Percentiles rank a stretch among this genome's conserved stretches.
phyloP scores from a whole-genome alignment of 1,140 invertebrate genomes.

The Pseudobourletiella spinata region DNA sequence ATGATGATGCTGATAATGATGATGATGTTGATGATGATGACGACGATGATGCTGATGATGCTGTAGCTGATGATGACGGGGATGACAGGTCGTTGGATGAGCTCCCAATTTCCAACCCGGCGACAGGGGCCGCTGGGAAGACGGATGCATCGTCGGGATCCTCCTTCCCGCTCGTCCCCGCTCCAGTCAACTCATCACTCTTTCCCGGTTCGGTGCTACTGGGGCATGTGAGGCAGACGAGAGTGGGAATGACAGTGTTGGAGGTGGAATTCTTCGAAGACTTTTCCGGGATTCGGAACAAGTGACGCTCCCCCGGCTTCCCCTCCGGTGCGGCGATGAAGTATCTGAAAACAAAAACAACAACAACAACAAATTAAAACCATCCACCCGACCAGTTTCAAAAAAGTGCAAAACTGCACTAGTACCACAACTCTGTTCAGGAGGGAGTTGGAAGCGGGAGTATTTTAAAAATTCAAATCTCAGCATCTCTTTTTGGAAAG shows the following conservation, averaged over 20 bases:
- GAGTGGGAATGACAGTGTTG: slow-evolving; percentile 14
- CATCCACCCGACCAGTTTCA: not conserved
- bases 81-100: no score
- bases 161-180: not conserved
- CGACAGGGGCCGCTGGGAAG: not conserved
- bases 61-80: not conserved
- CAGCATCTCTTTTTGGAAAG: no score
- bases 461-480: no score
- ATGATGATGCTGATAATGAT: not conserved
- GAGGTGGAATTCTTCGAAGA: slow-evolving; percentile 20
- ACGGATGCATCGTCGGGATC: slow-evolving; percentile 7
- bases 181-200: slow-evolving; percentile 5
- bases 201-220: slow-evolving; percentile 8
- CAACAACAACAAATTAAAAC: not conserved
- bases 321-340: slow-evolving; percentile 60
- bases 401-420: no score
- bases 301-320: slow-evolving; percentile 58
- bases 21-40: not conserved
- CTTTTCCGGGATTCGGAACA: slow-evolving; percentile 54
- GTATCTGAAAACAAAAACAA: slow-evolving; percentile 46
- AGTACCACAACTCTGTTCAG: no score
- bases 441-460: no score
- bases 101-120: no score
- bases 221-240: slow-evolving; percentile 49
- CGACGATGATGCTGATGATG: not conserved